phyloP scores from a whole-genome alignment of 1,140 invertebrate genomes.

The Drosophila prosaltans region DNA sequence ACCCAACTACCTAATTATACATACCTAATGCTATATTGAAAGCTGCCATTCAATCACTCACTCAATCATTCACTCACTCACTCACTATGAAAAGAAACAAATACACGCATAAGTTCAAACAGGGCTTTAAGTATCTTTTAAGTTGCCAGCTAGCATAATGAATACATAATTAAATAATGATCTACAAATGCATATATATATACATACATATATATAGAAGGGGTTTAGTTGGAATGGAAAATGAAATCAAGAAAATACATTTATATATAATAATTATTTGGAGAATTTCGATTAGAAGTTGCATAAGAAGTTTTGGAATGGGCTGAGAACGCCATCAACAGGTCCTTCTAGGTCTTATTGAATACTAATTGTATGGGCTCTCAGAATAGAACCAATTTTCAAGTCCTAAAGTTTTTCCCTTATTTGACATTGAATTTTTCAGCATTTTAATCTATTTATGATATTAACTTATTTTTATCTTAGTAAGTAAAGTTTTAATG shows the following conservation, averaged over 20 bases:
- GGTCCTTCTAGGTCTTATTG: no score
- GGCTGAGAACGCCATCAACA: no score
- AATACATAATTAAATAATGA: constrained; percentile 24
- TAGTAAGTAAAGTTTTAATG: no score
- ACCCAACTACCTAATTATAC: constrained; percentile 70
- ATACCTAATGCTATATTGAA: constrained; percentile 59
- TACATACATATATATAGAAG: not conserved
- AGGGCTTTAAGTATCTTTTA: constrained; percentile 75
- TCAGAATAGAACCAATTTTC: no score
- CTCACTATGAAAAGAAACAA: constrained; percentile 18
- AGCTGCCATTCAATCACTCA: constrained; percentile 60
- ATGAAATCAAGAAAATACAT: not conserved
- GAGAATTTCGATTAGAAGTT: not conserved
- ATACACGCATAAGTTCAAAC: constrained; percentile 77
- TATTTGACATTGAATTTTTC: no score
- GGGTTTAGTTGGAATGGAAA: constrained; percentile 25
- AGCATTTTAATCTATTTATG: no score
- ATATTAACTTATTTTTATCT: no score
- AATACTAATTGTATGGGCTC: no score
- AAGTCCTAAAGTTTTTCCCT: no score
- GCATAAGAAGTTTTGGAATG: no score
- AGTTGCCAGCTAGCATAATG: constrained; percentile 77
- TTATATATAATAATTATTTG: not conserved
- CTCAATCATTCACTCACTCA: constrained; percentile 35
- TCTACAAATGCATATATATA: constrained; percentile 6